Base-by-base conservation (phyloP, 2,797 vertebrate genomes). In the Leptodactylus fallax region DNA sequence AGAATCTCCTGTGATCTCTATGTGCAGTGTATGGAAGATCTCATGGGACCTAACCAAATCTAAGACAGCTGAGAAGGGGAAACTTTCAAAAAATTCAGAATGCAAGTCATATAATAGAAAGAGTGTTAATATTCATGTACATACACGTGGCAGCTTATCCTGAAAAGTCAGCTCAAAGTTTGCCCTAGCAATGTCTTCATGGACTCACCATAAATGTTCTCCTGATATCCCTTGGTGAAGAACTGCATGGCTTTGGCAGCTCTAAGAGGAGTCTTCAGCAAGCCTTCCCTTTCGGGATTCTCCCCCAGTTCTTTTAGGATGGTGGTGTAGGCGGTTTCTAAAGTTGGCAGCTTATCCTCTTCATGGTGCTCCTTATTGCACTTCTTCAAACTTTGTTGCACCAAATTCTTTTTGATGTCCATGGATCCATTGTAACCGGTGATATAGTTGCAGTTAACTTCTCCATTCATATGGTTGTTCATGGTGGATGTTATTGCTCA, bases 191-290 rank as follows among this genome's bases (percentile, higher is more conserved):
- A 36, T 36, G 12, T 58, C 8, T 17, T 13, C 1, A 7, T 71
- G n/a, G 27, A 79, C 95, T 96, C 91, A 97, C 96, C 96, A 49
- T 93, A 90, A 17, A 96, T 88, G 77, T 87, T 94, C 90, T 97
- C 96, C 0, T 95, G 94, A 91, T 97, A 97, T 67, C 96, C 96
- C 88, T 96, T 97, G 90, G 96, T 97, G 85, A 97, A 91, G 90
- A 96, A 97, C 92, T 96, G 96, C 95, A 97, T 96, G 90, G 96
- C 95, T 81, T 94, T 96, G 83, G 96, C 96, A 4, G 96, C 96
- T 82, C 96, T 92, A 17, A 94, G 86, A 14, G 96, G 96, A 3
- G 96, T 97, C 87, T 93, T 94, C 79, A 95, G 88, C 82, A 97
- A 93, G 58, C 96, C 96, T 89, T 96, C 93, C 0, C 96, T 93